Evolutionary conservation across 37 sponge, comb jelly and placozoan species (phyloP).

Genomic region (Haliclona indistincta): DNA sequence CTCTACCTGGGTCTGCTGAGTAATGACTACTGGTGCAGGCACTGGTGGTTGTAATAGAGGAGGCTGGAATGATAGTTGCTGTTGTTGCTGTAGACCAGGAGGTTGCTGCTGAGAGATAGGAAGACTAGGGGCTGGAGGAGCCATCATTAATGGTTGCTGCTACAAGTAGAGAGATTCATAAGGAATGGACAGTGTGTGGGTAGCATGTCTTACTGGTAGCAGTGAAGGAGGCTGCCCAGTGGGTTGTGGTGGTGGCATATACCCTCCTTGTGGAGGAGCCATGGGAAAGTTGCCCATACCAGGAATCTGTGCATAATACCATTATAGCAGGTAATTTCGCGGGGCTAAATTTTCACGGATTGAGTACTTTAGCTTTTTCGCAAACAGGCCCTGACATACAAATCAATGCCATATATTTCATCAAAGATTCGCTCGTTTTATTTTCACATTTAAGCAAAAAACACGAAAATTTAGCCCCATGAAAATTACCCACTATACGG

Average conservation of each 20-base stretch:
- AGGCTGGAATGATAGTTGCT: too few relatives aligned
- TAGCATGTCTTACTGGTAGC: background rate
- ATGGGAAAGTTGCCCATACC: background rate
- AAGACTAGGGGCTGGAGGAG: background rate
- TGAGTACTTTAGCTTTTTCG: too few relatives aligned
- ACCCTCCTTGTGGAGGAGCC: background rate
- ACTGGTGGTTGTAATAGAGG: too few relatives aligned
- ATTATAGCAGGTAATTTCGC: background rate
- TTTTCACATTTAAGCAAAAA: too few relatives aligned
- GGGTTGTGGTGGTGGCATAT: constrained; percentile 4
- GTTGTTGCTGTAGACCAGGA: background rate
- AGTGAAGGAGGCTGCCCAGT: constrained; percentile 2
- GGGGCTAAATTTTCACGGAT: too few relatives aligned
- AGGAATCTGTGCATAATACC: background rate
- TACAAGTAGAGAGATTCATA: background rate
- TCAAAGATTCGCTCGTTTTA: background rate
- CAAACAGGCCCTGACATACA: too few relatives aligned
- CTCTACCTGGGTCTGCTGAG: too few relatives aligned
- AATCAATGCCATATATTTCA: too few relatives aligned
- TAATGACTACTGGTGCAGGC: too few relatives aligned
- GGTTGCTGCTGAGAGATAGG: background rate
- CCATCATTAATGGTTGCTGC: background rate
- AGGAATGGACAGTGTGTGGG: background rate
- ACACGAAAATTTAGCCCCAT: too few relatives aligned
- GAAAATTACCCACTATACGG: too few relatives aligned